Base-by-base conservation (phyloP, 1,140 invertebrate genomes). In the Halesus radiatus region DNA sequence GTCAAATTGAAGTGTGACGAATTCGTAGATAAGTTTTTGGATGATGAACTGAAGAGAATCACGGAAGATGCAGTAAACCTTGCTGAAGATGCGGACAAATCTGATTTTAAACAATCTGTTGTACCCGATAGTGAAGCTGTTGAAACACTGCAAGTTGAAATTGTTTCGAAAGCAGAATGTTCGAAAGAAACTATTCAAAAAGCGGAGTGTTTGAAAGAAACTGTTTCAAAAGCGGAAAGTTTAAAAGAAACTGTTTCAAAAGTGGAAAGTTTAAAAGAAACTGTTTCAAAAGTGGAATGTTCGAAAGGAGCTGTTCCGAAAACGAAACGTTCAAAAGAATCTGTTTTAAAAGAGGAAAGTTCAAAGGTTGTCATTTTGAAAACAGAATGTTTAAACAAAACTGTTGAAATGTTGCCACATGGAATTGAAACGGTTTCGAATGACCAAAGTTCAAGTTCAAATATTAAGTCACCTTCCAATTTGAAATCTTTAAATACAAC, bases 1-100 rank as follows among this genome's bases (percentile, higher is more conserved):
- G 29, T 68, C 29, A 68, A 68, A 37, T 45, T 37, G 29, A 68
- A 68, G n/a, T 18, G 26, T 10, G 64, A 68, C 7, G 32, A 68
- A 10, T 68, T 37, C 29, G 37, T 68, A 8, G 32, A 32, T n/a
- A 45, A 68, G 16, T 29, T 68, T 37, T n/a, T 68, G 20, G 20
- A 68, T 16, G 26, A 32, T n/a, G 23, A 50, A n/a, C 15, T 68
- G 32, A 56, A 22, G 54, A 56, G 20, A 8, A 56, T 56, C 32
- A 37, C 3, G n/a, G n/a, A n/a, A n/a, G n/a, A n/a, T 32, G 32
- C 3, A 3, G 53, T 3, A 20, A 64, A 64, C 3, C 20, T 15
- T 29, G 20, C 8, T 26, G 20, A n/a, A 23, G 62, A 64, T 8
- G 62, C 6, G 3, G 16, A 22, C 6, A 15, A 29, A 13, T 16